Evolutionary conservation across 2,888 invertebrate genomes (phyloP), one percentile per base, ranked within the genome.

Genomic region (Hofmannophila pseudospretella): DNA sequence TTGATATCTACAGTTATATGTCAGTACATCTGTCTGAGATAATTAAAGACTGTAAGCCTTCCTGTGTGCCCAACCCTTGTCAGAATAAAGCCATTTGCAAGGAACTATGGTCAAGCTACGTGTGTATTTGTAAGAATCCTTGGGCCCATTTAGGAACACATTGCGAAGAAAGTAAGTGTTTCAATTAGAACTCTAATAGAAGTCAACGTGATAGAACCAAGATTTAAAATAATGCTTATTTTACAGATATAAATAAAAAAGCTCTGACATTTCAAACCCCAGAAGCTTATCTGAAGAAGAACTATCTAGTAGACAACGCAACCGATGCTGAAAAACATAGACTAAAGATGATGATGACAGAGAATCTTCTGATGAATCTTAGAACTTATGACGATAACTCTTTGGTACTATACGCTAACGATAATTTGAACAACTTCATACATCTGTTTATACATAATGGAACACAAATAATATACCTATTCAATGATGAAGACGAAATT

Each of bases 21-120:
- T 95, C 95, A 26, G 96, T 96, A 19, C 96, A 96, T 79, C 79
- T 96, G 36, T 95, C 94, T 32, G 96, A 96, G 75, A 96, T 97
- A 44, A 95, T 96, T 42, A 94, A 94, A 68, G 96, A 96, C 67
- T 98, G 98, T 67, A 95, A 95, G 65, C 96, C 97, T 0, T 96
- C 96, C 0, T 98, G 98, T 75, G 95, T 96, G 47, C 96, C 96
- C 0, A 96, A 96, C 67, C 97, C 97, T 5, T 98, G 97, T 68
- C 92, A 94, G 71, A 97, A 98, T 69, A 95, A 93, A 30, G 97
- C 96, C 0, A 91, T 91, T 46, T 98, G 96, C 67, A 95, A 95
- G 58, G 96, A 97, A 68, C 84, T 94, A 0, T 97, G 97, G 97
- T 96, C 96, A 43, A 93, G 93, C 19, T 97, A 96, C 56, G 93